Evolutionary conservation across 2,113 vertebrate species (phyloP), one percentile per base, ranked within the genome.

Genomic region (Gallinago paraguaiae): DNA sequence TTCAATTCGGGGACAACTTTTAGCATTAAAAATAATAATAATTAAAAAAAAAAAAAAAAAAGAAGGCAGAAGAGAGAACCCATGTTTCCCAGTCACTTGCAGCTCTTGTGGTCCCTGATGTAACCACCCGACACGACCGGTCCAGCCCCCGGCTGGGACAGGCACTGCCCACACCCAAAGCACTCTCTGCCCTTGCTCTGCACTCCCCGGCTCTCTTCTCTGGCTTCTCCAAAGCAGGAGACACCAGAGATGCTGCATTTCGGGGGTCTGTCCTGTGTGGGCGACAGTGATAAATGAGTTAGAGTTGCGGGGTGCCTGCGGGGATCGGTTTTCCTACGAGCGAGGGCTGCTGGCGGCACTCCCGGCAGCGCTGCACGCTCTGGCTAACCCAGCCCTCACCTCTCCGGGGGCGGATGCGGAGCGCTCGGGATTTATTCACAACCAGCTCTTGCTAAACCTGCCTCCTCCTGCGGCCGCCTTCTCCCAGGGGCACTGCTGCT

Each of bases 311-410:
- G 60, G 80, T 60, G 39, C 46, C 86, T 79, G 74, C 93, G 77
- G 72, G 65, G 84, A 93, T 53, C 77, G 88, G 86, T 82, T 81
- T 22, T 91, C 60, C 67, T 67, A 48, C 90, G 78, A 48, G 39
- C 85, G 75, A 51, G 2, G 0, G n/a, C 57, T 70, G 77, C 90
- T 95, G 96, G 95, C 92, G 0, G 85, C 11, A 8, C 95, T 88
- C 88, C 81, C 90, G 72, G 84, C 92, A 91, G 71, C 81, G 51
- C 71, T 68, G 79, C 79, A 86, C 80, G 68, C 87, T 94, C 90
- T 70, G 97, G 92, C 94, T 94, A 90, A 95, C 96, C 95, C 23
- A 85, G 71, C 89, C 89, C 81, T 13, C 37, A 74, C 33, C 89
- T 75, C 88, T 85, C 86, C 0, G 0, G 78, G 43, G 79, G 85